These are phyloP conservation scores for Vombatus ursinus DNA, from an alignment of 2,113 vertebrate species.

Conservation along the genomic window DNA sequence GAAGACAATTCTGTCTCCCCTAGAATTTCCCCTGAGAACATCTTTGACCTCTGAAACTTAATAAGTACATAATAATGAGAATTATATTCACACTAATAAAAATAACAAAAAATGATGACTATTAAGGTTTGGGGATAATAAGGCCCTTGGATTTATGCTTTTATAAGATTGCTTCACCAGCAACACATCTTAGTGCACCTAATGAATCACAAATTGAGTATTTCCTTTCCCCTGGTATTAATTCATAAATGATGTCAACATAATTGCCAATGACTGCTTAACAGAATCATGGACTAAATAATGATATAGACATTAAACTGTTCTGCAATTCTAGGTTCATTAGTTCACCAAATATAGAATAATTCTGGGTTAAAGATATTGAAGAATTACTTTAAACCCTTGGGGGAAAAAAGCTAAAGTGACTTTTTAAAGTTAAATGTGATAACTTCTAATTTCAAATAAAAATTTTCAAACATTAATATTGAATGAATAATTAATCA, in stretches of 20 bases:
- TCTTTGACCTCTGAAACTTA: not conserved
- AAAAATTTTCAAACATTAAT: slow-evolving; percentile 43
- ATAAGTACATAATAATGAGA: not conserved
- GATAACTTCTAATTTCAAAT: slow-evolving; percentile 66
- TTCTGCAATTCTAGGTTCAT: slow-evolving; percentile 38
- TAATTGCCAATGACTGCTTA: slow-evolving; percentile 53
- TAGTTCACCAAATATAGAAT: slow-evolving; percentile 45
- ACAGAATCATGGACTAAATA: slow-evolving; percentile 45
- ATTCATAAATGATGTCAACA: slow-evolving; percentile 54
- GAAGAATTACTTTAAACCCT: slow-evolving; percentile 48
- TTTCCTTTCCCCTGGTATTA: slow-evolving; percentile 36
- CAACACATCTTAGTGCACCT: not conserved
- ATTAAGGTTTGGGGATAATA: slow-evolving; percentile 10
- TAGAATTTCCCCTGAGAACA: not conserved
- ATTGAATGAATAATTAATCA: slow-evolving; percentile 63
- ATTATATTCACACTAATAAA: not conserved
- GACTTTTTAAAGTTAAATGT: slow-evolving; percentile 54
- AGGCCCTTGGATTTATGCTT: not conserved
- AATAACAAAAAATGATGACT: not conserved
- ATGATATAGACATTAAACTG: slow-evolving; percentile 36
- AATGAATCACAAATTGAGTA: slow-evolving; percentile 34
- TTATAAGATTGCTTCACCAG: slow-evolving; percentile 14
- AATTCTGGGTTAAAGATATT: slow-evolving; percentile 38
- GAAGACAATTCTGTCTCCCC: not conserved
- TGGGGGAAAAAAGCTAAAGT: slow-evolving; percentile 4